Base-by-base conservation (phyloP, 2,797 vertebrate genomes). In the Crypturellus tataupa region DNA sequence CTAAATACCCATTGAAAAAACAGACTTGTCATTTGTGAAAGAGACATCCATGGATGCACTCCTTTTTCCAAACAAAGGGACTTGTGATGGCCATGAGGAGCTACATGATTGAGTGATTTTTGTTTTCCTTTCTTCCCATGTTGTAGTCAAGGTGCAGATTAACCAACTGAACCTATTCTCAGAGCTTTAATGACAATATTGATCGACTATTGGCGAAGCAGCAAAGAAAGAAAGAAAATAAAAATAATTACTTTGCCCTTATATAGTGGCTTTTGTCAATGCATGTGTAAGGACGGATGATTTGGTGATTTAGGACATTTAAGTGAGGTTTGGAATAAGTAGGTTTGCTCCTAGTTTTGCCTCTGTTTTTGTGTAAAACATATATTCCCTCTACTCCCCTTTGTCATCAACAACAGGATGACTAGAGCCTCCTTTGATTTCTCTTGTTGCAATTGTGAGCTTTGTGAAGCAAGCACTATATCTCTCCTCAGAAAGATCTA, bases 171-270 rank as follows among this genome's bases (percentile, higher is more conserved):
- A 95, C 91, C 89, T 87, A 80, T 95, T 93, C 85, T 91, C 78
- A 77, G 80, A 71, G 85, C 49, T 78, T 87, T 96, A 94, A 96
- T 89, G 91, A 91, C 82, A 46, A 8, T 94, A 96, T 97, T 93
- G 89, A 95, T 96, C 1, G 3, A 59, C 64, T 93, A 92, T 94
- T 95, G 95, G 92, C 93, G 93, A 92, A 93, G 63, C 80, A 89
- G 80, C 44, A 62, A 86, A 51, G 53, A 51, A 90, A 92, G 87
- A 85, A 89, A 91, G 84, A 75, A 67, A 93, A 88, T 88, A 88
- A 94, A 96, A 96, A 93, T 91, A 92, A 90, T 92, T 86, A 77
- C 91, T 95, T 94, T 94, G 37, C 40, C 40, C 80, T 25, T 80
- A 31, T 82, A 59, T 53, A 77, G 85, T 80, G 64, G 0, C 3